phyloP scores from a whole-genome alignment of 2,113 vertebrate species.

The Calypte anna region DNA sequence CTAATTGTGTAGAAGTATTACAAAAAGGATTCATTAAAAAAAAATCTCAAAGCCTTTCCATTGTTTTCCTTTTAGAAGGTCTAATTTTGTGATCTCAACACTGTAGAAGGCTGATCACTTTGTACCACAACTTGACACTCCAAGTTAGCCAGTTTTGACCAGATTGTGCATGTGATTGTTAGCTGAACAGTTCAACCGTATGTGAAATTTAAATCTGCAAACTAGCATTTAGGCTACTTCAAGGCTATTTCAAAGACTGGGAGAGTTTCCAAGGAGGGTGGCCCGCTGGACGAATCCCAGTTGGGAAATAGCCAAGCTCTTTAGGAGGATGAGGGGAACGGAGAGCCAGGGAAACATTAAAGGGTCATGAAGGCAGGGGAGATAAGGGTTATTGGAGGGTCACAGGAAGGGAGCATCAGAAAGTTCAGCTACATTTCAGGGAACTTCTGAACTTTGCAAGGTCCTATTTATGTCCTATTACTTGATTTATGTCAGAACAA shows the following conservation, averaged over 20 bases:
- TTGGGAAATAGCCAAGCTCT: constrained; percentile 5
- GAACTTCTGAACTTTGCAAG: constrained; percentile 33
- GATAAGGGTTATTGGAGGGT: constrained; percentile 17
- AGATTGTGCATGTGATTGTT: too few species aligned
- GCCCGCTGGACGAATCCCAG: constrained; percentile 2
- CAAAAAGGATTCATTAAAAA: not conserved
- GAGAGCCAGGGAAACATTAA: constrained; percentile 43
- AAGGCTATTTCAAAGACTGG: constrained; percentile 32
- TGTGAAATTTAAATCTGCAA: not conserved
- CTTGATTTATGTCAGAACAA: not conserved
- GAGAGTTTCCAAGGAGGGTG: constrained; percentile 24
- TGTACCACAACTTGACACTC: not conserved
- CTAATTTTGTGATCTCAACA: not conserved
- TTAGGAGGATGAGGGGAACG: constrained; percentile 16
- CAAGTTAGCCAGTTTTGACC: not conserved
- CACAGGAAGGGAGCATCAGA: not conserved
- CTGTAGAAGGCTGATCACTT: not conserved
- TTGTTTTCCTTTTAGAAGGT: not conserved
- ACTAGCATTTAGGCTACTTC: not conserved
- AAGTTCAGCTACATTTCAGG: constrained; percentile 37
- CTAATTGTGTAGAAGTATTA: not conserved
- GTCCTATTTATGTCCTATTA: constrained; percentile 5
- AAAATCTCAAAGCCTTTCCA: not conserved
- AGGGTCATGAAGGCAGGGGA: constrained; percentile 8
- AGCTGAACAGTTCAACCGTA: not conserved